Evolutionary conservation across 2,888 invertebrate species (phyloP), one percentile per base, ranked within the genome.

Genomic region (Dilophus febrilis): DNA sequence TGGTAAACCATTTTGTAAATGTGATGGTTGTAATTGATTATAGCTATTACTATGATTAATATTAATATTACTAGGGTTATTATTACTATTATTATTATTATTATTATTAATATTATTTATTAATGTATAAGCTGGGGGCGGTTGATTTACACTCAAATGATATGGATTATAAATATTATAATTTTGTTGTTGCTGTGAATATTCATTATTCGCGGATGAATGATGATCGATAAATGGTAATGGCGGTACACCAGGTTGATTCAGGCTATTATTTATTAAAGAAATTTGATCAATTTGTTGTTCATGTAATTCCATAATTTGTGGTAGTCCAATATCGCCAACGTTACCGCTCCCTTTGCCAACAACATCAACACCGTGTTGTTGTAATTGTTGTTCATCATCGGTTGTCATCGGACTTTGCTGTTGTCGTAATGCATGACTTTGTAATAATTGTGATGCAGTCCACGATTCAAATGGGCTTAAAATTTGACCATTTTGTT

Each of bases 391-490:
- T 19, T 18, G 28, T 14, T 38, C 37, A 22, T 52, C 49, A 12
- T 53, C 55, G 49, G 63, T 53, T 0, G 70, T 69, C 47, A 68
- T 70, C 44, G 66, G 66, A 18, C 71, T 54, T 36, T 68, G 55
- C 50, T 72, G 71, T 16, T 28, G 5, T 6, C 5, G 5, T 6
- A 8, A 6, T 6, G 22, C 22, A 49, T 72, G 71, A 48, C 71
- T 70, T 46, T 68, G 67, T 2, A 73, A 53, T 11, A 73, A 54
- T 47, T 73, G 71, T 4, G 70, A 68, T 3, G 72, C 72, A 19
- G 68, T 69, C 72, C 73, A 72, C 2, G 68, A 69, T 48, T 70
- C 70, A 49, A 64, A 70, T 1, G 70, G 71, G 46, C 66, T 68
- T 27, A 70, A 52, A 8, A 59, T 58, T 44, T 65, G 54, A 2